Conservation (phyloP, 2,113 vertebrate species). For the Chascanopsetta lugubris region DNA sequence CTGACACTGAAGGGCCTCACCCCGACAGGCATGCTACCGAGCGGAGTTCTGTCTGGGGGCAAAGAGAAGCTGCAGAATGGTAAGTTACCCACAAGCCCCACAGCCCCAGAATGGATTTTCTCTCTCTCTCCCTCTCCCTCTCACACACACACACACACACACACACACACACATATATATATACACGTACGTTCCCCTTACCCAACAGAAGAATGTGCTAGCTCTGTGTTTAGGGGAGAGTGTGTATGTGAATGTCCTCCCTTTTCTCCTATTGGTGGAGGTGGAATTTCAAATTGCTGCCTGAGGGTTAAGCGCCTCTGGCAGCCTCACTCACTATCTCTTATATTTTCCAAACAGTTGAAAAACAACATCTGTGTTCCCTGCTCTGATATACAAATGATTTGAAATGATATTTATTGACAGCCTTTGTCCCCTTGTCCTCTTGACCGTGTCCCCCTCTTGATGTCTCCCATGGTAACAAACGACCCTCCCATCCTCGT, state of each 20-base stretch:
- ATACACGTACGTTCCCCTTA: conserved; percentile 21
- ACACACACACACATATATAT: conserved; percentile 1
- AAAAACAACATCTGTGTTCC: too few relatives aligned
- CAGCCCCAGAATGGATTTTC: conserved; percentile 11
- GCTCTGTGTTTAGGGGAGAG: conserved; percentile 38
- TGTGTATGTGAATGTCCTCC: background rate
- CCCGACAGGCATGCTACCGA: conserved; percentile 98
- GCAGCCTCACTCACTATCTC: conserved; percentile 13
- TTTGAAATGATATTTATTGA: background rate
- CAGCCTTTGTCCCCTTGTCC: conserved; percentile 61
- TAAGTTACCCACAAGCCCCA: conserved; percentile 79
- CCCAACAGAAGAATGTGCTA: conserved; percentile 35
- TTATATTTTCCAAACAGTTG: background rate
- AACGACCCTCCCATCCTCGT: conserved; percentile 60
- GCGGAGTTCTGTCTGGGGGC: conserved; percentile 95
- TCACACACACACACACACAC: background rate
- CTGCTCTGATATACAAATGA: too few relatives aligned
- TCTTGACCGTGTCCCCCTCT: conserved; percentile 70
- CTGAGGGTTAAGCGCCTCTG: conserved; percentile 9
- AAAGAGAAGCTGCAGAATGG: conserved; percentile 98
- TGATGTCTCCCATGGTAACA: conserved; percentile 64
- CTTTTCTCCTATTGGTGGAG: background rate
- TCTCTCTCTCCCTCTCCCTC: too few relatives aligned
- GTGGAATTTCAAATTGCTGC: conserved; percentile 25
- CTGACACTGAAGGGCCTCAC: conserved; percentile 97